Conservation (phyloP, 1,140 invertebrate genomes). For the Trachymyrmex septentrionalis region DNA sequence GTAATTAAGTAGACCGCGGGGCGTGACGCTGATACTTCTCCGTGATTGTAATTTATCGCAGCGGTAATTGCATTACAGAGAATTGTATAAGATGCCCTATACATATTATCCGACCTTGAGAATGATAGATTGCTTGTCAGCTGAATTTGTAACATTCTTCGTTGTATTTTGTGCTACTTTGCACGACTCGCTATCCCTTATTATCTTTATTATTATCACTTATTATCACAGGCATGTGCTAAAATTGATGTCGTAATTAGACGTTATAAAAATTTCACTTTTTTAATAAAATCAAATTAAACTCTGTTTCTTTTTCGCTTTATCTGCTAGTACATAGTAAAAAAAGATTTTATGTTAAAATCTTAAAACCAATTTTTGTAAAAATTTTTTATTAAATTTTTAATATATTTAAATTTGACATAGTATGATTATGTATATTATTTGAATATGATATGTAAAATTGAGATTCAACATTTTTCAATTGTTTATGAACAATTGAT, state of each 20-base stretch:
- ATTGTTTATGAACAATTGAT: no score
- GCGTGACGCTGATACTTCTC: slow-evolving; percentile 12
- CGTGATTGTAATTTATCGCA: slow-evolving; percentile 47
- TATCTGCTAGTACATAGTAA: background rate
- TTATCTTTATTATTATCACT: background rate
- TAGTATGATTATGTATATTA: no score
- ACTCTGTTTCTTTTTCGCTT: background rate
- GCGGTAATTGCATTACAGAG: slow-evolving; percentile 28
- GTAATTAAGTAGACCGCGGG: slow-evolving; percentile 26
- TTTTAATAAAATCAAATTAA: background rate
- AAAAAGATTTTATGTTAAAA: no score
- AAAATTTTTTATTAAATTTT: no score
- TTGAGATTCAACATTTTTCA: no score
- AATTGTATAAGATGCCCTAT: slow-evolving; percentile 1
- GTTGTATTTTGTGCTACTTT: background rate
- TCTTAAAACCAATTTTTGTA: no score
- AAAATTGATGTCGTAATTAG: background rate
- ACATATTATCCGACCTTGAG: slow-evolving; percentile 19
- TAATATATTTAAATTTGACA: no score
- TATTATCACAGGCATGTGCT: background rate
- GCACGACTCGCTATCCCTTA: background rate
- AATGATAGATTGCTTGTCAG: slow-evolving; percentile 22
- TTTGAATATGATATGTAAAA: no score
- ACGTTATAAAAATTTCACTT: background rate
- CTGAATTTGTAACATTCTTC: slow-evolving; percentile 10